A percentile compares a stretch with the other conserved stretches of the same genome.
phyloP scores from a whole-genome alignment of 2,888 invertebrate species.

The Pyrocoelia pectoralis region DNA sequence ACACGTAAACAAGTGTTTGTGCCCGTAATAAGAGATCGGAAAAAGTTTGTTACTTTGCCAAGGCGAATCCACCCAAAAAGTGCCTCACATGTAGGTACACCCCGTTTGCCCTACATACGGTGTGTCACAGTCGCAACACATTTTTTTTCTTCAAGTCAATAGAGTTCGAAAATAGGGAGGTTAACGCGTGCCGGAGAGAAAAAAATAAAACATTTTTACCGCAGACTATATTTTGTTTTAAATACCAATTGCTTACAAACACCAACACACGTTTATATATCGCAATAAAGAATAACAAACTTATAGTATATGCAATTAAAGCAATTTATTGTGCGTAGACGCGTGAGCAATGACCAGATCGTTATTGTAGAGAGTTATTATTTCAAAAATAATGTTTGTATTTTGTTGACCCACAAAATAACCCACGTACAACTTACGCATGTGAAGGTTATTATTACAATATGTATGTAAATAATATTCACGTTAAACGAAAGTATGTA shows the following conservation, averaged over 20 bases:
- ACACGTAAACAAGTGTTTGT: slow-evolving; percentile 8
- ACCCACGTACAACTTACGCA: slow-evolving; percentile 22
- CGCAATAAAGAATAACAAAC: too few relatives aligned
- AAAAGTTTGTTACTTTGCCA: not conserved
- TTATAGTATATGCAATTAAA: slow-evolving; percentile 4
- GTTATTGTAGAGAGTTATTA: slow-evolving; percentile 6
- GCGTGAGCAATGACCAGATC: slow-evolving; percentile 1
- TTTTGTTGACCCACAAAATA: slow-evolving; percentile 32
- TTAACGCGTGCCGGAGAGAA: too few relatives aligned
- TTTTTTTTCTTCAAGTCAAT: too few relatives aligned
- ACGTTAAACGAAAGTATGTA: not conserved
- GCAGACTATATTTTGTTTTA: too few relatives aligned
- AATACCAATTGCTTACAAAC: too few relatives aligned
- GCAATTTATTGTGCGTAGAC: slow-evolving; percentile 28
- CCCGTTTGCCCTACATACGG: too few relatives aligned
- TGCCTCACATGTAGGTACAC: too few relatives aligned
- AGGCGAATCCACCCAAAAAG: not conserved
- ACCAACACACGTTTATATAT: too few relatives aligned
- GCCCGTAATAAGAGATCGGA: not conserved
- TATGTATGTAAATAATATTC: not conserved
- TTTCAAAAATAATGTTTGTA: slow-evolving; percentile 28
- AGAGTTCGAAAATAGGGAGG: too few relatives aligned
- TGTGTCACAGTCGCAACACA: too few relatives aligned
- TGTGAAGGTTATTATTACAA: slow-evolving; percentile 16
- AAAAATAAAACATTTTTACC: too few relatives aligned